Percentiles rank a stretch among this genome's conserved stretches.
Evolutionary conservation across 2,888 invertebrate genomes (phyloP).

Genomic region (Coenonympha arcania): DNA sequence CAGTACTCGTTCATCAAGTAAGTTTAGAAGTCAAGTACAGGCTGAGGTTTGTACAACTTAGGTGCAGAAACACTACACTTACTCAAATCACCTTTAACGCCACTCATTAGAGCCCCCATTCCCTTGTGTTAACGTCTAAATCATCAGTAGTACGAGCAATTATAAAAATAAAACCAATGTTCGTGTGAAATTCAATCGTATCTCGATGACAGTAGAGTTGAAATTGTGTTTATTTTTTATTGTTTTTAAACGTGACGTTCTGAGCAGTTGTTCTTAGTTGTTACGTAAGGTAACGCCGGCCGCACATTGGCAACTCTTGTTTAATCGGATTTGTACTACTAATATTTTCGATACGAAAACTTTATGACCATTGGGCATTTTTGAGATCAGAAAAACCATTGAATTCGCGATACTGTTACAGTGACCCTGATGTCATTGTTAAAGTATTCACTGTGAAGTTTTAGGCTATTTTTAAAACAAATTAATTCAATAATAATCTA

Average conservation of each 20-base stretch:
- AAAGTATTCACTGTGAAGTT: no score
- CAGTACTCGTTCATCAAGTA: constrained; percentile 57
- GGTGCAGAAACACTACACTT: constrained; percentile 26
- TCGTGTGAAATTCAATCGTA: background rate
- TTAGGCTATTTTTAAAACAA: no score
- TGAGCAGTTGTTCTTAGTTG: constrained; percentile 2
- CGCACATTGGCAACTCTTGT: no score
- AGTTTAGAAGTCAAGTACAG: constrained; percentile 62
- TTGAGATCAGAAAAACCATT: no score
- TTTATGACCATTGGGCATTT: no score
- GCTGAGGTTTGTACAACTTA: constrained; percentile 49
- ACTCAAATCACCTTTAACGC: constrained; percentile 5
- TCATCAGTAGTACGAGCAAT: constrained; percentile 1
- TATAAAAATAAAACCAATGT: background rate
- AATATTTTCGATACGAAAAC: no score
- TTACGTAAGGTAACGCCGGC: background rate
- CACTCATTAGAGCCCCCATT: background rate
- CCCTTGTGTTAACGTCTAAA: background rate
- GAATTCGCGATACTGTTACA: no score
- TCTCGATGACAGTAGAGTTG: background rate
- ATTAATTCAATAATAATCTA: no score
- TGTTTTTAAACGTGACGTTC: constrained; percentile 6
- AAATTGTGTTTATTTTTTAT: background rate
- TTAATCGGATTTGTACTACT: no score
- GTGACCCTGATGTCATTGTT: no score